phyloP scores from a whole-genome alignment of 2,888 invertebrate species.

The Helleia helle region DNA sequence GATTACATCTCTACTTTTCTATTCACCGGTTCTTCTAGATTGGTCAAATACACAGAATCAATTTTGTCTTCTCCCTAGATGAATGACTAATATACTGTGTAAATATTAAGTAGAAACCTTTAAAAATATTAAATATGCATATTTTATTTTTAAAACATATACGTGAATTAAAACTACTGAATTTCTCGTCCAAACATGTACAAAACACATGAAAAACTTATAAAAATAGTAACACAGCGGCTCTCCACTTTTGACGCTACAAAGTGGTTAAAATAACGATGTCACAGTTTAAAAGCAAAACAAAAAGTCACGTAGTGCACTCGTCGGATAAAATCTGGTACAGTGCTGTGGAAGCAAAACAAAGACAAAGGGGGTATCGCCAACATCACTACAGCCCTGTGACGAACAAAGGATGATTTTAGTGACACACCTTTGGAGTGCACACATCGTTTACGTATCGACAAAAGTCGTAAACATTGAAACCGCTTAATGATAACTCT shows the following conservation, averaged over 20 bases:
- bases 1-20: too few relatives aligned
- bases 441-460: not conserved
- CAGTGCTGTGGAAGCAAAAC: conserved; percentile 22
- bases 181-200: too few relatives aligned
- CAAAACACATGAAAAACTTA: not conserved
- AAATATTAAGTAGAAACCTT: too few relatives aligned
- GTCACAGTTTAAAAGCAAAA: conserved; percentile 20
- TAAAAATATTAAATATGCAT: too few relatives aligned
- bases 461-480: not conserved
- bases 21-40: too few relatives aligned
- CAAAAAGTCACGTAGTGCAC: conserved; percentile 16
- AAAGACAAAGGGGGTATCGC: conserved; percentile 27
- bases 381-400: conserved; percentile 24
- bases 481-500: too few relatives aligned
- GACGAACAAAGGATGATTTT: conserved; percentile 17
- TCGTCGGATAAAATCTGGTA: conserved; percentile 20
- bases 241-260: conserved; percentile 11
- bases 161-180: too few relatives aligned
- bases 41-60: too few relatives aligned
- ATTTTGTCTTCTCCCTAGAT: too few relatives aligned
- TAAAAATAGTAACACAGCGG: conserved; percentile 3
- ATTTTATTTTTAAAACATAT: too few relatives aligned
- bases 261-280: conserved; percentile 23
- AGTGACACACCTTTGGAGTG: conserved; percentile 10
- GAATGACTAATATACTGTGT: too few relatives aligned